Evolutionary conservation across 2,797 vertebrate genomes (phyloP).

Genomic region (Podargus strigoides): DNA sequence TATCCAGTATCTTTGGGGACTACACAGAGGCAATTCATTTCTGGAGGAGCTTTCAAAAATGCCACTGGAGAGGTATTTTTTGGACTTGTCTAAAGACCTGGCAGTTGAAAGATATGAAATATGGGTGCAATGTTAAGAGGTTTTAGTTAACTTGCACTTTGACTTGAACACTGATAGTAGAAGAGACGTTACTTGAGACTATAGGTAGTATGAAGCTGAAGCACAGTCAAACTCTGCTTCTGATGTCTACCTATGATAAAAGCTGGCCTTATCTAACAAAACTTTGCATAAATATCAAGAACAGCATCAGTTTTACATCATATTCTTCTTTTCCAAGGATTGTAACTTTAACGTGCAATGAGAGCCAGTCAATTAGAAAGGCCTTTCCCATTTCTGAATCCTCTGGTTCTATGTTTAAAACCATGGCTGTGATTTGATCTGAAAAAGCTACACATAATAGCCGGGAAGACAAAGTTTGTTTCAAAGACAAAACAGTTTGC

Average conservation of each 20-base stretch:
- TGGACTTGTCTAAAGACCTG: background rate
- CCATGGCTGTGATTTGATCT: background rate
- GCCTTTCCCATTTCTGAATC: background rate
- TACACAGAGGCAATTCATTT: conserved; percentile 8
- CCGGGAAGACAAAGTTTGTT: background rate
- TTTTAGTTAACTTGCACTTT: background rate
- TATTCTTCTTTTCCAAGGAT: background rate
- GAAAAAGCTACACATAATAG: background rate
- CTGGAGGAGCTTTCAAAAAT: background rate
- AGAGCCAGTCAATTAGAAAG: background rate
- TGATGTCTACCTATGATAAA: background rate
- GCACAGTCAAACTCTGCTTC: background rate
- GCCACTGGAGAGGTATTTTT: background rate
- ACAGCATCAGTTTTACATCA: background rate
- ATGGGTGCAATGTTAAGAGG: background rate
- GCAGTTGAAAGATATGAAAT: background rate
- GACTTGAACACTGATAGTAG: background rate
- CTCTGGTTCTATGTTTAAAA: background rate
- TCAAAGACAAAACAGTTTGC: background rate
- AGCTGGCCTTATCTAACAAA: background rate
- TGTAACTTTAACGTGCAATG: background rate
- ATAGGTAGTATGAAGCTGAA: background rate
- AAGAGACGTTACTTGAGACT: background rate
- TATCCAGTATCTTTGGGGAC: background rate
- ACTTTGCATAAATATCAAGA: background rate